Evolutionary conservation across 1,140 invertebrate genomes (phyloP), one percentile per base, ranked within the genome.

Genomic region (Bombus ignitus): DNA sequence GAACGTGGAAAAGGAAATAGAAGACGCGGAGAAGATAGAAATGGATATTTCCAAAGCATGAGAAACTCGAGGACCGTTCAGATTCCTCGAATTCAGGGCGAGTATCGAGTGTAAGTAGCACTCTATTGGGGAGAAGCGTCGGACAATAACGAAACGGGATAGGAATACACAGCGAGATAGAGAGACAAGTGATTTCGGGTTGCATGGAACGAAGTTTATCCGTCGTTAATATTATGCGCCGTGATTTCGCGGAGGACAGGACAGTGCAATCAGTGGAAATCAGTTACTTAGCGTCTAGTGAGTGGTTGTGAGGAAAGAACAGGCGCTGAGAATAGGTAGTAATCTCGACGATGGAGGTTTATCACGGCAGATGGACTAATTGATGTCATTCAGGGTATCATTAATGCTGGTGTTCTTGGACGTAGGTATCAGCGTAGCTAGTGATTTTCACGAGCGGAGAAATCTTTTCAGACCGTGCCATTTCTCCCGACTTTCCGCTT

Each of bases 311-410:
- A 13, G n/a, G 68, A 62, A 85, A 85, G 79, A 85, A 87, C 80
- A 78, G 82, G 39, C 65, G 28, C 53, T 2, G 57, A 82, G 65
- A 75, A 85, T 81, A 84, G 81, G 80, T 88, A 75, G 71, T 65
- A 62, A 89, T 76, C 65, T 76, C 57, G 72, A 84, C 66, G 81
- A 90, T 72, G 75, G 71, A 62, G 44, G 83, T 75, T 88, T 83
- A 88, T 86, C 77, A 68, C 83, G 70, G 77, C 72, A 81, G 88
- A 94, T 93, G 92, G 91, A 93, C 92, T 94, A 95, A 94, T 94
- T 94, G 91, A 93, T 94, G 92, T 94, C 93, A 93, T 94, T 94
- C 91, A 93, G 35, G 72, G 87, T 90, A 84, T 94, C 92, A 92
- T 94, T 94, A 94, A 86, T 68, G 84, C 77, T 85, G 35, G 81